Evolutionary conservation across 1,140 invertebrate genomes (phyloP), one percentile per base, ranked within the genome.

Genomic region (Bombus huntii): DNA sequence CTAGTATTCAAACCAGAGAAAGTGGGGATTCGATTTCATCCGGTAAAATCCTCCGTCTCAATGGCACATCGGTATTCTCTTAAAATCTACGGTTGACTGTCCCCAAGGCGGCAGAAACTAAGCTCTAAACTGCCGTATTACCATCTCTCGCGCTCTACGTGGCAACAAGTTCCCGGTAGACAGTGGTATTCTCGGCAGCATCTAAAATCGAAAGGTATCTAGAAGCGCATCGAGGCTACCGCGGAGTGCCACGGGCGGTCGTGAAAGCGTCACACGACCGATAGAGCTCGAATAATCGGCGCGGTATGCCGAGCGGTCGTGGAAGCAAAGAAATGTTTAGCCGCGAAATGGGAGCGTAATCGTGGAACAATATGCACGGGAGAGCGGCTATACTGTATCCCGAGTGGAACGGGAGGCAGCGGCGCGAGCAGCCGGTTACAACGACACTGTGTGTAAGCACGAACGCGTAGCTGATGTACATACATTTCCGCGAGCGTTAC

Each of bases 361-460:
- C 89, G 87, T 37, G 44, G 82, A 72, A 91, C 85, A 87, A 91
- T 91, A 85, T 66, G 71, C 42, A 22, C 28, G 34, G 72, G 25
- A 12, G 65, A 15, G 80, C 18, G 53, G 44, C 39, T 86, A 76
- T 73, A 37, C 25, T 22, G 15, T 15, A 25, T 12, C 28, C 25
- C 42, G n/a, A 53, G n/a, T 10, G 34, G 47, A 72, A 57, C 70
- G 87, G 66, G 28, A 79, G 85, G 8, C 66, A 47, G n/a, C 18
- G 28, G 78, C 73, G 73, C 77, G 85, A 86, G 59, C 70, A 78
- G 85, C 25, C 70, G 77, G 79, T 87, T 89, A 79, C 73, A 89
- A 80, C 80, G 89, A 85, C 73, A 86, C 68, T 85, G 72, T 53
- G 82, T 71, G 80, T 80, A 84, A 88, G 65, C 80, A 81, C 42